Percentiles rank a stretch among this genome's conserved stretches.
Evolutionary conservation across 2,113 vertebrate genomes (phyloP).

Genomic region (Macaca nemestrina): DNA sequence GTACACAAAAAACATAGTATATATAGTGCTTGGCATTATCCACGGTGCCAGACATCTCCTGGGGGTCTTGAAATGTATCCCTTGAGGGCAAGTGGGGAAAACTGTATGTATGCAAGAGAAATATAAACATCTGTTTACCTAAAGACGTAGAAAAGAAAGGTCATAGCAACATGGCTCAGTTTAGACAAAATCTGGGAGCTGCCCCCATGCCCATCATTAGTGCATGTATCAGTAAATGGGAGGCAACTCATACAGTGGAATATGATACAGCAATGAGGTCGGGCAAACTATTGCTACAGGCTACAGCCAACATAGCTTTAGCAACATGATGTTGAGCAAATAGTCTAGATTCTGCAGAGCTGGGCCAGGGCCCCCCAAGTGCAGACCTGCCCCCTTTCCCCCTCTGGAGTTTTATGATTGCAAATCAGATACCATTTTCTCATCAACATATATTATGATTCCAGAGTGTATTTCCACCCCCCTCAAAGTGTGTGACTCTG

Average conservation of each 20-base stretch:
- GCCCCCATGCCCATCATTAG: rapidly evolving
- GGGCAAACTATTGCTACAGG: not conserved
- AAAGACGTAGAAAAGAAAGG: not conserved
- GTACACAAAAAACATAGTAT: not conserved
- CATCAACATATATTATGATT: rapidly evolving
- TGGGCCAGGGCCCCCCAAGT: too few species aligned
- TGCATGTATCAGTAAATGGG: rapidly evolving
- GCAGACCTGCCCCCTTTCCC: not conserved
- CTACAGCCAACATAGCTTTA: not conserved
- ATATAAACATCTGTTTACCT: not conserved
- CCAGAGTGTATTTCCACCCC: not conserved
- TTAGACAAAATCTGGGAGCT: not conserved
- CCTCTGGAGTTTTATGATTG: not conserved
- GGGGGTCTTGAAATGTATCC: too few species aligned
- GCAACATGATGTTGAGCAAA: rapidly evolving
- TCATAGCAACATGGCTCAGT: rapidly evolving
- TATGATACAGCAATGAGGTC: rapidly evolving
- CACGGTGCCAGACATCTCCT: not conserved
- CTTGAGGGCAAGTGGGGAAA: not conserved
- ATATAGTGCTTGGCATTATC: not conserved
- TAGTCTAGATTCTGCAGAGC: rapidly evolving
- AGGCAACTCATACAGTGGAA: rapidly evolving
- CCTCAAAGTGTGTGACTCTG: rapidly evolving
- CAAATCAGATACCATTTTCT: not conserved
- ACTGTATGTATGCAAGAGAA: not conserved